Evolutionary conservation across 1,140 invertebrate species (phyloP), one percentile per base, ranked within the genome.

Genomic region (Drosophila pectinifera): DNA sequence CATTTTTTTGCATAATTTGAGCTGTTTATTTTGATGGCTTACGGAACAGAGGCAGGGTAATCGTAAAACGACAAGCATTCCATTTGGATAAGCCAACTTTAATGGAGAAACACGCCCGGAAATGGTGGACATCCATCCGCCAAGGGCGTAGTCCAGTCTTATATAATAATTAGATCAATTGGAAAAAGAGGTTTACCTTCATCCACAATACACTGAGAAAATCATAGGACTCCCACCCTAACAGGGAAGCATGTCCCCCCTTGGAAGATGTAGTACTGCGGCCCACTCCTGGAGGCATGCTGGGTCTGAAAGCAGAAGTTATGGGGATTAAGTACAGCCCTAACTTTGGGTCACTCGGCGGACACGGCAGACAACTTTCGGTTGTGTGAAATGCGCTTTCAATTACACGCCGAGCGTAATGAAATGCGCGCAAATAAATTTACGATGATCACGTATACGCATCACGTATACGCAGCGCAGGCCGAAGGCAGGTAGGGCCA

Each of bases 361-460:
- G n/a, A n/a, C n/a, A n/a, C n/a, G n/a, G n/a, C 43, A 70, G 61
- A 65, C 69, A 82, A 79, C 82, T 82, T 83, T 88, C 78, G 67
- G 54, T 68, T 80, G 73, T 73, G 63, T 88, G 83, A 78, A 86
- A 86, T 86, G 79, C 74, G 82, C 78, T 82, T 85, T 85, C 83
- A 83, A 88, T 89, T 86, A 85, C 70, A 59, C 55, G 68, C 74
- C 39, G 10, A 45, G 46, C 48, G 18, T 70, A 78, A 78, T 78
- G 62, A 82, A 85, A 75, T 67, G 83, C 34, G 61, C 62, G 62
- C 38, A 39, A 70, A 81, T 74, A 69, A 70, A 88, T 78, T 56
- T 88, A 86, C 89, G 83, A 55, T 36, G 46, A 83, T 88, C 83
- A 86, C 83, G 83, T 86, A 86, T 83, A 86, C 83, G 83, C 83